These are phyloP conservation scores for Parazoanthus atlanticus DNA, from an alignment of 92 coral and sea anemone species.

Conservation along the genomic window DNA sequence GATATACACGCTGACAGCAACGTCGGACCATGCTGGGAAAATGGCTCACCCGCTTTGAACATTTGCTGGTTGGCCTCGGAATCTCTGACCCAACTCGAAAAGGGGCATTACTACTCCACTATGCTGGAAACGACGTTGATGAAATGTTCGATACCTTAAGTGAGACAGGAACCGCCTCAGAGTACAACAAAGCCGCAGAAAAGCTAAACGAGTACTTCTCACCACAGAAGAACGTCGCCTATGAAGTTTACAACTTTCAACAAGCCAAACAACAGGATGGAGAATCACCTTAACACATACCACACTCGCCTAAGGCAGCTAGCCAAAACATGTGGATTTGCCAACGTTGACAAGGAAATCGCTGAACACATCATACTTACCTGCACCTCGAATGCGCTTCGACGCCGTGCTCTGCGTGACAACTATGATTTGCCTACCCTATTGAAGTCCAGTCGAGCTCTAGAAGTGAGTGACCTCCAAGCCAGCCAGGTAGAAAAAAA, in stretches of 20 bases:
- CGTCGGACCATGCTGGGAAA: conserved; percentile 42
- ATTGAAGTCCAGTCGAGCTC: conserved; percentile 37
- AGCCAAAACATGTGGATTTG: too few relatives aligned
- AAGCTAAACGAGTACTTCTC: conserved; percentile 46
- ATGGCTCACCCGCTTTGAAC: conserved; percentile 23
- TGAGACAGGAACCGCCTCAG: conserved; percentile 27
- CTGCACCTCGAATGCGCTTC: conserved; percentile 17
- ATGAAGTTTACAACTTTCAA: conserved; percentile 41
- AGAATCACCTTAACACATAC: conserved; percentile 36
- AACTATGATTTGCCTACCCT: not conserved
- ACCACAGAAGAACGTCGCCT: conserved; percentile 45
- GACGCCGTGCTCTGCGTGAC: conserved; percentile 39
- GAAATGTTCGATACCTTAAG: conserved; percentile 32
- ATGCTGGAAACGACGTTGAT: conserved; percentile 36
- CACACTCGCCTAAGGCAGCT: too few relatives aligned
- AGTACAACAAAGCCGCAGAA: conserved; percentile 24
- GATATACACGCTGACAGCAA: conserved; percentile 58
- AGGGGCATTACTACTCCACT: conserved; percentile 28
- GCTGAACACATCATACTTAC: conserved; percentile 30
- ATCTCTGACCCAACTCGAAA: conserved; percentile 27
- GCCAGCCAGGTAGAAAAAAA: conserved; percentile 40
- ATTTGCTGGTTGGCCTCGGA: not conserved
- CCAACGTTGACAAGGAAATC: conserved; percentile 37
- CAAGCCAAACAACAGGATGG: conserved; percentile 40
- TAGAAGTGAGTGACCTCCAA: conserved; percentile 37